Evolutionary conservation across 2,113 vertebrate species (phyloP).

Genomic region (Calidris pugnax): DNA sequence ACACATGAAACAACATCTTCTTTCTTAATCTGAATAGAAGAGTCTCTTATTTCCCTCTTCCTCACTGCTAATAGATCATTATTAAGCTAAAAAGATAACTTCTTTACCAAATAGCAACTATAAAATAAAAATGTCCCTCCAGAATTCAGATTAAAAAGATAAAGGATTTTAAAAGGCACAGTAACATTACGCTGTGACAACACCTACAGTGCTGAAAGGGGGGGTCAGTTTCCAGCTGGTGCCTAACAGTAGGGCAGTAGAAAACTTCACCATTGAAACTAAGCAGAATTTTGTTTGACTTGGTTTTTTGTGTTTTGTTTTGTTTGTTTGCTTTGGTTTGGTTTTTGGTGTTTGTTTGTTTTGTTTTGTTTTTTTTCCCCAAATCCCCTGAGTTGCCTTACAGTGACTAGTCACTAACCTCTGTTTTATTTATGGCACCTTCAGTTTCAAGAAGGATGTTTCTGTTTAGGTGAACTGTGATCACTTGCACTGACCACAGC

Average conservation of each 20-base stretch:
- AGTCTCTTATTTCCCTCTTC: not conserved
- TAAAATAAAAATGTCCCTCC: not conserved
- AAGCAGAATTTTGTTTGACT: not conserved
- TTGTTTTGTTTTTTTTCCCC: not conserved
- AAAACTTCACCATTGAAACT: not conserved
- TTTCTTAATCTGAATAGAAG: not conserved
- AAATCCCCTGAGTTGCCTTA: not conserved
- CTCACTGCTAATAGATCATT: not conserved
- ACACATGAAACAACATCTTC: not conserved
- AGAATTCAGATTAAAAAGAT: not conserved
- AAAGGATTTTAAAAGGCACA: not conserved
- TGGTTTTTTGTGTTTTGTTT: too few species aligned
- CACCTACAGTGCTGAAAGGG: not conserved
- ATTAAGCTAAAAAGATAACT: not conserved
- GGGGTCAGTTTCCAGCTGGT: not conserved
- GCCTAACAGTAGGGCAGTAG: not conserved
- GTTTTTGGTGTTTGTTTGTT: too few species aligned
- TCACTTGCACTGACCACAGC: not conserved
- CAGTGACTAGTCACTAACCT: not conserved
- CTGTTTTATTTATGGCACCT: not conserved
- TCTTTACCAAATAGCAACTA: not conserved
- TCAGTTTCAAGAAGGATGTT: not conserved
- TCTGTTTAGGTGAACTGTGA: not conserved
- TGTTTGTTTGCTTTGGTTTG: too few species aligned
- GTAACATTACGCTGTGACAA: not conserved